These are phyloP conservation scores for Rhadinocentrus ornatus DNA, from an alignment of 2,797 vertebrate genomes.

Conservation along the genomic window DNA sequence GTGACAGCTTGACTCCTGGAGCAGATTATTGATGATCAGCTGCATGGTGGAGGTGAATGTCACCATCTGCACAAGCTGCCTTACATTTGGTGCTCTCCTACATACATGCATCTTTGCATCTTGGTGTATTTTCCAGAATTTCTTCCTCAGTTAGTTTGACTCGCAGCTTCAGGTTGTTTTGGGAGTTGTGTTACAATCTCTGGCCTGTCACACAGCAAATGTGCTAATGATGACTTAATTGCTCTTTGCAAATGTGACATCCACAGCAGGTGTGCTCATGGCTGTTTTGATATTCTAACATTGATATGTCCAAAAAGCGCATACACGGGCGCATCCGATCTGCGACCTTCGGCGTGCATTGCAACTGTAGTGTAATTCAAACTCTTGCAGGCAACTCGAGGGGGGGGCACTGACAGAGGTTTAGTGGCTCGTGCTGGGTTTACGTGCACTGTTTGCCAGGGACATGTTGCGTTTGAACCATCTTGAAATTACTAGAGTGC, in stretches of 20 bases:
- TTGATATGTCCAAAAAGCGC: conserved; percentile 42
- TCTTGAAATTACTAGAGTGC: conserved; percentile 11
- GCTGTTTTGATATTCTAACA: conserved; percentile 49
- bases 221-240: conserved; percentile 11
- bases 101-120: background rate
- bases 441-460: conserved; percentile 47
- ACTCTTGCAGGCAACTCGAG: background rate
- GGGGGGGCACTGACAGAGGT: conserved; percentile 3
- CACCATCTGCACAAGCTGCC: conserved; percentile 61
- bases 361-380: conserved; percentile 73
- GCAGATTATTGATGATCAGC: conserved; percentile 61
- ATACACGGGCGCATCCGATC: conserved; percentile 62
- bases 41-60: conserved; percentile 31
- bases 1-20: conserved; percentile 51
- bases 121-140: background rate
- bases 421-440: conserved; percentile 31
- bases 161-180: background rate
- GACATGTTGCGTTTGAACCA: conserved; percentile 10
- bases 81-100: conserved; percentile 9
- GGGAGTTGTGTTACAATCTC: conserved; percentile 5
- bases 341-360: conserved; percentile 40
- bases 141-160: background rate
- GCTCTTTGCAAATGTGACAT: conserved; percentile 30
- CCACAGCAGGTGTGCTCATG: conserved; percentile 49
- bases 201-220: background rate